Evolutionary conservation across 2,888 invertebrate genomes (phyloP).

Genomic region (Oligia latruncula): DNA sequence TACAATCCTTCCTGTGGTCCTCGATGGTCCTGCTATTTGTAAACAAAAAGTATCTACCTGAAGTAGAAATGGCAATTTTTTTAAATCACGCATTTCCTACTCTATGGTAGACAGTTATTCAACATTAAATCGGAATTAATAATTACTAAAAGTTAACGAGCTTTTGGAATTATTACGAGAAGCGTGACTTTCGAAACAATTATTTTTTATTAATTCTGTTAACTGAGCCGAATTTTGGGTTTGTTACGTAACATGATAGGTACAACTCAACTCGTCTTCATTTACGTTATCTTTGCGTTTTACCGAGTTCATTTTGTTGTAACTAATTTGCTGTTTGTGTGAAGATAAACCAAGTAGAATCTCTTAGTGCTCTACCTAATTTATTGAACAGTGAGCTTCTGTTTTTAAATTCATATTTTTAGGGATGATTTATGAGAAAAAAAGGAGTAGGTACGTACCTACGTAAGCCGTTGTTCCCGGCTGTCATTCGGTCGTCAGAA

Average conservation of each 20-base stretch:
- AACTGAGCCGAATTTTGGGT: slow-evolving; percentile 37
- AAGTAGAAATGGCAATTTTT: neutral
- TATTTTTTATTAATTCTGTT: slow-evolving; percentile 50
- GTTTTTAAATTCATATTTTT: neutral
- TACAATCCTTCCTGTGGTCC: neutral
- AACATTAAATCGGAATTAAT: slow-evolving; percentile 41
- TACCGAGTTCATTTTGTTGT: slow-evolving; percentile 12
- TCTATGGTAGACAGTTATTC: slow-evolving; percentile 13
- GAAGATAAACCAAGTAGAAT: neutral
- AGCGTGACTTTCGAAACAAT: slow-evolving; percentile 40
- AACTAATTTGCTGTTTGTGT: slow-evolving; percentile 17
- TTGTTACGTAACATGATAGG: slow-evolving; percentile 14
- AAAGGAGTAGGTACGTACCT: neutral
- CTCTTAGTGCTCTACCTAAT: neutral
- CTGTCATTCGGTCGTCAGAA: neutral
- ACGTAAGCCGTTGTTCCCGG: neutral
- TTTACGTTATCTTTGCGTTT: slow-evolving; percentile 30
- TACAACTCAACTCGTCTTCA: neutral
- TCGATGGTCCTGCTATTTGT: neutral
- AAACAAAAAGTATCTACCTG: neutral
- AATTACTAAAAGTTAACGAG: slow-evolving; percentile 39
- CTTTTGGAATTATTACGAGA: slow-evolving; percentile 36
- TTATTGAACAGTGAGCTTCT: neutral
- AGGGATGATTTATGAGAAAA: neutral
- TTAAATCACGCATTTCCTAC: slow-evolving; percentile 8